phyloP scores from a whole-genome alignment of 92 coral and sea anemone species.

The Epizoanthus stellaris region DNA sequence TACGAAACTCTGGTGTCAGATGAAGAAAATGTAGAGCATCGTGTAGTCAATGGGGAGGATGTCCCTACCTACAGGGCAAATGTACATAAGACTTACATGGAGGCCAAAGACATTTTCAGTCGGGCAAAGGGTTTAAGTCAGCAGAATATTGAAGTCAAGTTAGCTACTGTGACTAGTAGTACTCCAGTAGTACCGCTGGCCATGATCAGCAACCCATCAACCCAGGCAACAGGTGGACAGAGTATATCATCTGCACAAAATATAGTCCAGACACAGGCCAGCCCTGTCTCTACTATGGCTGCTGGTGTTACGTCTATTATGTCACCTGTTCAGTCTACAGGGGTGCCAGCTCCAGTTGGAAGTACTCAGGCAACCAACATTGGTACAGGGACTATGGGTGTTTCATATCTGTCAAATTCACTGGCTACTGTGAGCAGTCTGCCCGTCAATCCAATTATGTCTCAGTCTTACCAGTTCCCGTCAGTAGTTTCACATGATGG shows the following conservation, averaged over 20 bases:
- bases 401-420: not conserved
- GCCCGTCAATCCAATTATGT: not conserved
- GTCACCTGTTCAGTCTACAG: too few relatives aligned
- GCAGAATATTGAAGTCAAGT: not conserved
- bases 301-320: too few relatives aligned
- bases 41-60: slow-evolving; percentile 68
- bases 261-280: not conserved
- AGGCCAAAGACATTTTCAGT: slow-evolving; percentile 53
- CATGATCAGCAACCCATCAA: too few relatives aligned
- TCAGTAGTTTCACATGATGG: not conserved
- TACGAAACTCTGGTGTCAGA: slow-evolving; percentile 57
- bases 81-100: slow-evolving; percentile 52
- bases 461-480: not conserved
- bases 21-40: slow-evolving; percentile 57
- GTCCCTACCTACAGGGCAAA: slow-evolving; percentile 40
- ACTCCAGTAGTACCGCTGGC: too few relatives aligned
- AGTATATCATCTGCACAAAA: not conserved
- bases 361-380: too few relatives aligned
- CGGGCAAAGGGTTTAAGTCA: slow-evolving; percentile 18
- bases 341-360: too few relatives aligned
- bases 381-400: too few relatives aligned
- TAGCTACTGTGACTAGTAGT: not conserved
- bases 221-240: not conserved
- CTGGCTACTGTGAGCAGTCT: not conserved
- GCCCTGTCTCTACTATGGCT: not conserved